These are phyloP conservation scores for Cyclophora albipunctata DNA, from an alignment of 2,888 invertebrate species.

Conservation along the genomic window DNA sequence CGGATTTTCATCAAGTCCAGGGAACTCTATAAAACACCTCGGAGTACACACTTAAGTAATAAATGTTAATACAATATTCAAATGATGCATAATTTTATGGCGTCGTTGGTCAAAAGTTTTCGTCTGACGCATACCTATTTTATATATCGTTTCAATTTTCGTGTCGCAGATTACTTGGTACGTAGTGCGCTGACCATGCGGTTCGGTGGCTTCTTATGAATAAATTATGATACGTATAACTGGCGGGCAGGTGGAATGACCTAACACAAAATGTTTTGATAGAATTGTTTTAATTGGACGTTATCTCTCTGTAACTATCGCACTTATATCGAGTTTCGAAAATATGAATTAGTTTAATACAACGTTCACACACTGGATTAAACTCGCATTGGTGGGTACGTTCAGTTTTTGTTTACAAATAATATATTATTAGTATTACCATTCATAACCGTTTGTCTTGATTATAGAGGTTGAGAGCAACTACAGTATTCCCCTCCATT, in stretches of 20 bases:
- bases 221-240: slow-evolving; percentile 49
- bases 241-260: slow-evolving; percentile 71
- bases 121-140: slow-evolving; percentile 11
- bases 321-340: slow-evolving; percentile 53
- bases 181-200: slow-evolving; percentile 21
- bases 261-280: slow-evolving; percentile 75
- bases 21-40: too few species aligned
- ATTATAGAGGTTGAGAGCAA: too few species aligned
- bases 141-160: too few species aligned
- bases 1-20: too few species aligned
- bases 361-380: slow-evolving; percentile 44
- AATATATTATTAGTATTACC: too few species aligned
- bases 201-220: slow-evolving; percentile 59
- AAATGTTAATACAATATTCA: too few species aligned
- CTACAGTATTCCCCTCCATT: too few species aligned
- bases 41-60: too few species aligned
- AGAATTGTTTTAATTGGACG: slow-evolving; percentile 75
- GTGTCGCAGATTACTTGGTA: too few species aligned
- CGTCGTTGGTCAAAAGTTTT: slow-evolving; percentile 7
- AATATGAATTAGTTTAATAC: slow-evolving; percentile 60
- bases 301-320: slow-evolving; percentile 62
- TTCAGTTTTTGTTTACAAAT: background rate
- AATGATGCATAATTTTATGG: too few species aligned
- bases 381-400: slow-evolving; percentile 12
- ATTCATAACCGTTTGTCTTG: too few species aligned